phyloP scores from a whole-genome alignment of 2,797 vertebrate genomes.

The Pantherophis alleghaniensis region DNA sequence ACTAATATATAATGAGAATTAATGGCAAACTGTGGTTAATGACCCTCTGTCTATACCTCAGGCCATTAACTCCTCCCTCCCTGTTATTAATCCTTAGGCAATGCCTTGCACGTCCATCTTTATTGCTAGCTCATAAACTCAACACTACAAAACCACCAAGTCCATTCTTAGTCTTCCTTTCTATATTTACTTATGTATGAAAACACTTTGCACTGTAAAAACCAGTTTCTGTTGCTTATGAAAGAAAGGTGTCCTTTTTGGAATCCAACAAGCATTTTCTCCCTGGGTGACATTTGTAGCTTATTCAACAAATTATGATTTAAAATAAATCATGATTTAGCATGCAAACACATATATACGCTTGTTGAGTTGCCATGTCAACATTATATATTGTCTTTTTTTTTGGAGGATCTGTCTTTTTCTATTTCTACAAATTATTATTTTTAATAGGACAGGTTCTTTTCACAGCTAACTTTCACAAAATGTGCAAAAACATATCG shows the following conservation, averaged over 20 bases:
- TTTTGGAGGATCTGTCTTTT: not conserved
- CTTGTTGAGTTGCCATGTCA: not conserved
- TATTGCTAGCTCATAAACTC: conserved; percentile 53
- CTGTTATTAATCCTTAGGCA: conserved; percentile 58
- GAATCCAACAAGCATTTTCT: not conserved
- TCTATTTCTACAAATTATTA: not conserved
- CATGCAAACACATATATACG: not conserved
- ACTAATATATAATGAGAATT: conserved; percentile 58
- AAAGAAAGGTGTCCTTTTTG: not conserved
- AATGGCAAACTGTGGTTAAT: conserved; percentile 60
- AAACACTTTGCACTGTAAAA: not conserved
- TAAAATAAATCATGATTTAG: not conserved
- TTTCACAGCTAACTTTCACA: not conserved
- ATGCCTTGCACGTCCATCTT: conserved; percentile 35
- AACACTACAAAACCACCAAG: conserved; percentile 28
- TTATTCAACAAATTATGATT: not conserved
- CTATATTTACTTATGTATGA: conserved; percentile 30
- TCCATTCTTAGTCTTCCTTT: conserved; percentile 26
- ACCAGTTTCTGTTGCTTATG: conserved; percentile 12
- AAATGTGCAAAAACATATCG: not conserved
- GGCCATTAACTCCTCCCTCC: conserved; percentile 59
- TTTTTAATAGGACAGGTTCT: not conserved
- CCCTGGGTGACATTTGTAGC: not conserved
- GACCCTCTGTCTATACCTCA: conserved; percentile 55
- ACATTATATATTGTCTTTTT: not conserved